Base-by-base conservation (phyloP, 2,888 invertebrate genomes). In the Amiota communis region DNA sequence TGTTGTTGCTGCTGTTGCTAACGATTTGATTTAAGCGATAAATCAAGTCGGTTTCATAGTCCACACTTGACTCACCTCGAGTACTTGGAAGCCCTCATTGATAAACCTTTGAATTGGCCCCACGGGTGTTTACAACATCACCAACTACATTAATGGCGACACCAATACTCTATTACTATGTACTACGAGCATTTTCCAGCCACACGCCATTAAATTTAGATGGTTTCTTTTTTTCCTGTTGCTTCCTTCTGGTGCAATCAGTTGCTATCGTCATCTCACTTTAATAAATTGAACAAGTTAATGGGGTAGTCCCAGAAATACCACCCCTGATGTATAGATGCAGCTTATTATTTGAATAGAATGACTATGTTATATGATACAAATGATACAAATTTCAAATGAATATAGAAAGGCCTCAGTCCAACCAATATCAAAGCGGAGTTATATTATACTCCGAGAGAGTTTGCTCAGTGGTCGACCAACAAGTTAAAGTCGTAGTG, bases 281-380 rank as follows among this genome's bases (percentile, higher is more conserved):
- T 48, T 73, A 75, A 77, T 74, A 77, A 76, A 76, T 78, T 78
- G 80, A 78, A 79, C 79, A 80, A 81, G 80, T 81, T 81, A 81
- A 79, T 80, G 3, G 23, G 3, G 23, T 36, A 36, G 6, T 36
- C 36, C 36, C 6, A 36, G 36, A 36, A 36, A 6, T 6, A 6
- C 36, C 36, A 36, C 4, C 2, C 36, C 36, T 36, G 36, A 36
- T 6, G 8, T 36, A 36, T 36, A 36, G 6, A 36, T 36, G 36
- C 0, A 36, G 23, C 3, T 23, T 23, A 23, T 23, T 2, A 2
- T 23, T 23, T 1, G 23, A n/a, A n/a, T n/a, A n/a, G 23, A 23
- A 23, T 36, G 8, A 36, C 36, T 36, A 36, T 36, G 36, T 2
- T 6, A 36, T 2, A 36, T 4, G 6, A 6, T 36, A 6, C 8